These are phyloP conservation scores for Scaptomyza cyrtandrae DNA, from an alignment of 2,888 invertebrate species.

Conservation along the genomic window DNA sequence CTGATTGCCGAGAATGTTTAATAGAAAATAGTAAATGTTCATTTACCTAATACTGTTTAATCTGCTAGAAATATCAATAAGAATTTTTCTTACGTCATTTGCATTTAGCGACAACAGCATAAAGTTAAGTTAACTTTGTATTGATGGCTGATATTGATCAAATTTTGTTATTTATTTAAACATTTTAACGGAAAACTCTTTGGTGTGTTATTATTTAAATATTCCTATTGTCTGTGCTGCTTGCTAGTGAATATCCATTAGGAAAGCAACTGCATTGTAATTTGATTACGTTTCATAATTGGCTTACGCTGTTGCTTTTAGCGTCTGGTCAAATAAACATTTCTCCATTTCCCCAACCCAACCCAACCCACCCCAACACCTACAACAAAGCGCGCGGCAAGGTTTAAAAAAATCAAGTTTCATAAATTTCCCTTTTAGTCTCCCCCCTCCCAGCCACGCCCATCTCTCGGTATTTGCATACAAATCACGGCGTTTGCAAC, in stretches of 20 bases:
- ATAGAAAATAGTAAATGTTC: too few relatives aligned
- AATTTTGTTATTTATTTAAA: too few relatives aligned
- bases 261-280: constrained; percentile 34
- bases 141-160: too few relatives aligned
- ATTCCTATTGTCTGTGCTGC: neutral
- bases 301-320: constrained; percentile 57
- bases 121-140: too few relatives aligned
- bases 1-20: neutral
- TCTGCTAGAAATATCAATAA: neutral
- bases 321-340: constrained; percentile 39
- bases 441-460: constrained; percentile 10
- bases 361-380: neutral
- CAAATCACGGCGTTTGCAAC: constrained; percentile 68
- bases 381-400: neutral
- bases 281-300: constrained; percentile 68
- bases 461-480: constrained; percentile 62
- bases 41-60: too few relatives aligned
- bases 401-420: constrained; percentile 65
- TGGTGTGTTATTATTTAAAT: neutral
- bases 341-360: neutral
- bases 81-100: neutral
- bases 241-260: constrained; percentile 9
- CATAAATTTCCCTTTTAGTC: constrained; percentile 29
- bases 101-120: too few relatives aligned
- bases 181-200: neutral